These are phyloP conservation scores for Rostratula benghalensis DNA, from an alignment of 2,113 vertebrate species.

Conservation along the genomic window DNA sequence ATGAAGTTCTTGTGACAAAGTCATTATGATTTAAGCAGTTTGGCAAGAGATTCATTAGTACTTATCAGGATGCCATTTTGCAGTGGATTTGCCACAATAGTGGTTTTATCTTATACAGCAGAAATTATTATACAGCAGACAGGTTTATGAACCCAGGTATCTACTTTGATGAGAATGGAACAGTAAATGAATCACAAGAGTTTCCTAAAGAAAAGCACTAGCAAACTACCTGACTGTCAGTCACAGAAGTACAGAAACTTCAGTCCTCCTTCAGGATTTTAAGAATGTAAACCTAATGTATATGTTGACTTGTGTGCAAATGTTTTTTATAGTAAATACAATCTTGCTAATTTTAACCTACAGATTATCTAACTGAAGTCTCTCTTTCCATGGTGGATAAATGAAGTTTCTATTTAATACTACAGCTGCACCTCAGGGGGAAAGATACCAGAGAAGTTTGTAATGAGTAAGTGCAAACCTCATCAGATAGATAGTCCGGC, in stretches of 20 bases:
- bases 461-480: background rate
- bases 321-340: background rate
- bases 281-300: background rate
- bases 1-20: background rate
- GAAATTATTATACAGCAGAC: background rate
- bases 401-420: background rate
- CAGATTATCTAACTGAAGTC: background rate
- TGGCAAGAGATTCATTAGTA: background rate
- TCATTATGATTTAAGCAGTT: background rate
- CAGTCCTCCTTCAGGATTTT: background rate
- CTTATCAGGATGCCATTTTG: slow-evolving; percentile 4
- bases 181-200: background rate
- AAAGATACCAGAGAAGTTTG: background rate
- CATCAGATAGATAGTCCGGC: background rate
- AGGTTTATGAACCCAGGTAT: background rate
- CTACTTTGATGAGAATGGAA: background rate
- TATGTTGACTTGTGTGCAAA: background rate
- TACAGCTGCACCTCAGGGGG: background rate
- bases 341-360: background rate
- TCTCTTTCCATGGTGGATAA: background rate
- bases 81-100: background rate
- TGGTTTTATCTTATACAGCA: background rate
- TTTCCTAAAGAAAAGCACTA: slow-evolving; percentile 2
- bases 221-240: background rate
- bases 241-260: background rate